Evolutionary conservation across 2,797 vertebrate genomes (phyloP).

Genomic region (Helarctos malayanus): DNA sequence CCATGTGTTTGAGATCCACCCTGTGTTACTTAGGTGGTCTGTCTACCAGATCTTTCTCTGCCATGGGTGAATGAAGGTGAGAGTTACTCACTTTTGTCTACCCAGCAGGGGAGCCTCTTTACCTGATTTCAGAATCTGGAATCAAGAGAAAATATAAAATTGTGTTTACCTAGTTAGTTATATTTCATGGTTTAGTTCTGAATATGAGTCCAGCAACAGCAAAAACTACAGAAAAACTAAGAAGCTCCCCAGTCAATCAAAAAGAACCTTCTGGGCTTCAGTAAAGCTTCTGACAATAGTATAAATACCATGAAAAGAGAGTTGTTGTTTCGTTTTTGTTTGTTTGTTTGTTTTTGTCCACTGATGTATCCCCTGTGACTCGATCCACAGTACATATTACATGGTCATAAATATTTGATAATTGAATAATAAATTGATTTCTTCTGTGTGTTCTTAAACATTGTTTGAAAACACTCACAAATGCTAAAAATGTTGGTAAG

Average conservation of each 20-base stretch:
- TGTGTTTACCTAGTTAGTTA: neutral
- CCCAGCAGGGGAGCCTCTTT: neutral
- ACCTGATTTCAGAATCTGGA: neutral
- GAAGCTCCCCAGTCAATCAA: neutral
- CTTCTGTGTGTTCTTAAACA: neutral
- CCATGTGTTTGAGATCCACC: neutral
- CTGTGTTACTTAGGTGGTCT: neutral
- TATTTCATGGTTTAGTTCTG: neutral
- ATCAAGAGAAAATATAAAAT: neutral
- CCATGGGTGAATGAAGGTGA: neutral
- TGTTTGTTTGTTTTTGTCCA: neutral
- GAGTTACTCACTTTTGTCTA: neutral
- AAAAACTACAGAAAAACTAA: neutral
- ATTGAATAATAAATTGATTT: neutral
- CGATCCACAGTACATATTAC: neutral
- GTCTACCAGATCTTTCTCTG: neutral
- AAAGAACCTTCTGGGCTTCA: neutral
- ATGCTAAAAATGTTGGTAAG: neutral
- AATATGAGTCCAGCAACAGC: neutral
- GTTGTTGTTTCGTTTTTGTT: neutral
- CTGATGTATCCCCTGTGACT: neutral
- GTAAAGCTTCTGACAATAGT: neutral
- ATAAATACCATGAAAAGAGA: neutral
- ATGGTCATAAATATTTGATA: neutral
- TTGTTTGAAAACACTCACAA: neutral